Conservation (phyloP, 2,113 vertebrate species). For the Protobothrops flavoviridis region DNA sequence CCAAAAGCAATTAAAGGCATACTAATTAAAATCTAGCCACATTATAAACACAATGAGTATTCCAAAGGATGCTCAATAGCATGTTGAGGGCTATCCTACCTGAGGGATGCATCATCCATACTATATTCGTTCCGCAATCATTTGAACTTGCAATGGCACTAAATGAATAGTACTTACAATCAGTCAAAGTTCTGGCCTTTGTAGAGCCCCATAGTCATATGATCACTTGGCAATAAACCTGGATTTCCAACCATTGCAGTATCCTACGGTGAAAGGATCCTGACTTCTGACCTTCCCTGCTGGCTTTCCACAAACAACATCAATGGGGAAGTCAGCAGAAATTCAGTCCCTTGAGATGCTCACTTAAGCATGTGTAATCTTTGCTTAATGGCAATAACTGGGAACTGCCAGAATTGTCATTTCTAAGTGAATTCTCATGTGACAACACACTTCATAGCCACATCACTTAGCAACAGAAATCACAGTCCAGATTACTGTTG, state of each 20-base stretch:
- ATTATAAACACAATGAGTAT: not conserved
- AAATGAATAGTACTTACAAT: not conserved
- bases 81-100: not conserved
- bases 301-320: not conserved
- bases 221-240: not conserved
- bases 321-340: not conserved
- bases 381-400: not conserved
- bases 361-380: not conserved
- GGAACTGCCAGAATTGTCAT: not conserved
- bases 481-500: not conserved
- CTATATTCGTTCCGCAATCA: not conserved
- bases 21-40: not conserved
- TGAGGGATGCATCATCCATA: not conserved
- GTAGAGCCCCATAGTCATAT: not conserved
- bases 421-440: not conserved
- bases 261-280: not conserved
- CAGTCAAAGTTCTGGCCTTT: not conserved
- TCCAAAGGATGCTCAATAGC: not conserved
- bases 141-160: not conserved
- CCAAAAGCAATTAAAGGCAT: not conserved
- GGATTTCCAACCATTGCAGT: not conserved
- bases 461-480: not conserved
- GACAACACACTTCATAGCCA: not conserved
- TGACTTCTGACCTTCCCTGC: not conserved
- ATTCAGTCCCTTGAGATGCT: not conserved